Evolutionary conservation across 2,888 invertebrate species (phyloP).

Genomic region (Epinotia brunnichana): DNA sequence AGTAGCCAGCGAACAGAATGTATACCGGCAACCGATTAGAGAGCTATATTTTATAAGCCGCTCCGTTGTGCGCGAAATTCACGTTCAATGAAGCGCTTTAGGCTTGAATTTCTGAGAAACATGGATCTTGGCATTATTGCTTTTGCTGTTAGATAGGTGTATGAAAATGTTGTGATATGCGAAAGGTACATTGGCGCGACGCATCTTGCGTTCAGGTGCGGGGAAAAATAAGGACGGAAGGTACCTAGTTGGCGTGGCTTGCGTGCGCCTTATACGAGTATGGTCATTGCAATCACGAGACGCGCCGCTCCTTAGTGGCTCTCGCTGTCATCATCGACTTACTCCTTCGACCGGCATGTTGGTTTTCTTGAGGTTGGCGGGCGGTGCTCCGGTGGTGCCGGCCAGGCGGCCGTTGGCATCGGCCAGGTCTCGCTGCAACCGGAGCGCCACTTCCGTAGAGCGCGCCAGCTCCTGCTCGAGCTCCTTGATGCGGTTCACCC

Average conservation of each 20-base stretch:
- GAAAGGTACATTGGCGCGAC: no score
- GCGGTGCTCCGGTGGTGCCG: constrained; percentile 59
- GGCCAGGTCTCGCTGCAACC: constrained; percentile 88
- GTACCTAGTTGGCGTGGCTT: no score
- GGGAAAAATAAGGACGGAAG: no score
- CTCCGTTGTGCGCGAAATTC: not conserved
- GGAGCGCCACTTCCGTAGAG: constrained; percentile 88
- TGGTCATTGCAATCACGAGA: no score
- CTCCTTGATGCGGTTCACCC: constrained; percentile 88
- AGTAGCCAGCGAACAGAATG: constrained; percentile 4
- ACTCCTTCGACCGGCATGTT: constrained; percentile 84
- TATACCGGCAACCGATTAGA: constrained; percentile 14
- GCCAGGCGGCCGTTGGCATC: constrained; percentile 85
- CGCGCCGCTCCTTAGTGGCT: not conserved
- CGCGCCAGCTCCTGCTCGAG: constrained; percentile 93
- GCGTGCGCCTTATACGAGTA: no score
- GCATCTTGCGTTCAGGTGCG: no score
- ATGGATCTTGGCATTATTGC: no score
- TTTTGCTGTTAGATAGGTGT: no score
- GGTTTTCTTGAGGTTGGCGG: constrained; percentile 14
- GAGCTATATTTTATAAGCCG: constrained; percentile 1
- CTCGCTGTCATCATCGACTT: constrained; percentile 47
- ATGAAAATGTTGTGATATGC: no score
- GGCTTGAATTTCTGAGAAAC: not conserved
- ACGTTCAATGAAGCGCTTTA: not conserved